Evolutionary conservation across 1,140 invertebrate genomes (phyloP).

Genomic region (Megalonaias nervosa): DNA sequence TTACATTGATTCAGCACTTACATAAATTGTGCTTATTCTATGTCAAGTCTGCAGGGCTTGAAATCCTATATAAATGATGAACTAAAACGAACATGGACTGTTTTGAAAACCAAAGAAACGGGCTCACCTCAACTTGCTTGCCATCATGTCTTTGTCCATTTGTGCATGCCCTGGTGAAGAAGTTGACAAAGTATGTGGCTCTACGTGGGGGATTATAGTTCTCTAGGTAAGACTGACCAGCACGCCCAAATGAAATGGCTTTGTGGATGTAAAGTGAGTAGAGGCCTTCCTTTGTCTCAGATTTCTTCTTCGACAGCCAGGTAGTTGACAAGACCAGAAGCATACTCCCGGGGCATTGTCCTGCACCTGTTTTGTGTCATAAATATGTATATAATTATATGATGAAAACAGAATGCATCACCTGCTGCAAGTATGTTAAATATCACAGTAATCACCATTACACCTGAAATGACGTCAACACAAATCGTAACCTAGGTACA

Average conservation of each 20-base stretch:
- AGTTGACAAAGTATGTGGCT: slow-evolving; percentile 39
- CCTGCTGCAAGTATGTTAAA: too few species aligned
- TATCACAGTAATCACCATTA: too few species aligned
- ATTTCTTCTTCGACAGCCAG: slow-evolving; percentile 25
- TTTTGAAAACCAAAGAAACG: background rate
- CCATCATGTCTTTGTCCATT: slow-evolving; percentile 11
- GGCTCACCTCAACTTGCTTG: slow-evolving; percentile 9
- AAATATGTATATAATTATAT: too few species aligned
- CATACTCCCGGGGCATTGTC: slow-evolving; percentile 22
- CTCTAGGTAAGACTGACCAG: slow-evolving; percentile 30
- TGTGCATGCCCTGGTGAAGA: slow-evolving; percentile 20
- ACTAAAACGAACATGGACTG: too few species aligned
- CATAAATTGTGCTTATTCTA: too few species aligned
- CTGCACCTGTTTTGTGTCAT: slow-evolving; percentile 6
- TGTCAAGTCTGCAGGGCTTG: too few species aligned
- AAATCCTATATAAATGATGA: too few species aligned
- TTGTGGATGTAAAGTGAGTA: slow-evolving; percentile 31
- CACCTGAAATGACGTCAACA: too few species aligned
- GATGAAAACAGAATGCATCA: too few species aligned
- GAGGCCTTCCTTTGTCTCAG: background rate
- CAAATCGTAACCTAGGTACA: too few species aligned
- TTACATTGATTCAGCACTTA: too few species aligned
- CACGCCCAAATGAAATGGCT: slow-evolving; percentile 23
- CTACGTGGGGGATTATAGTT: slow-evolving; percentile 28
- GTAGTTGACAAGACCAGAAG: slow-evolving; percentile 27